phyloP scores from a whole-genome alignment of 2,113 vertebrate genomes.

The Macrotus californicus region DNA sequence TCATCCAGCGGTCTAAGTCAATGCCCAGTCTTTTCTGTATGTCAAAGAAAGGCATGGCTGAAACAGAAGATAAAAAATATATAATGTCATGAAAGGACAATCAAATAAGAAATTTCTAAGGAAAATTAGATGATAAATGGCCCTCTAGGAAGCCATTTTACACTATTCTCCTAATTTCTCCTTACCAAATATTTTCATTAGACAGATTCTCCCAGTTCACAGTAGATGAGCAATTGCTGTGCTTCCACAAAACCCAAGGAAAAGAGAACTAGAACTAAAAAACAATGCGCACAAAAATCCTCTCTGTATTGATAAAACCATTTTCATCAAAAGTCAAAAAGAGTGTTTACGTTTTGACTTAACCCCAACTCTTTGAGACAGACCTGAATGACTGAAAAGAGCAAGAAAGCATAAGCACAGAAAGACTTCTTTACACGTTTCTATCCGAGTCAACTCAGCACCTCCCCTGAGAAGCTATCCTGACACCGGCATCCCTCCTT shows the following conservation, averaged over 20 bases:
- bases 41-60: constrained; percentile 90
- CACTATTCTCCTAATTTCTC: neutral
- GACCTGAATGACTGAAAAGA: neutral
- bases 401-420: neutral
- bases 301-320: neutral
- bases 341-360: constrained; percentile 2
- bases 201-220: neutral
- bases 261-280: neutral
- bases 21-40: constrained; percentile 86
- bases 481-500: neutral
- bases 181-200: constrained; percentile 3
- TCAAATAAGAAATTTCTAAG: neutral
- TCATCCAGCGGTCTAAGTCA: constrained; percentile 84
- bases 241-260: neutral
- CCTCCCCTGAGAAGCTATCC: neutral
- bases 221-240: neutral
- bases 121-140: neutral
- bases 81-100: neutral
- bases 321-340: neutral
- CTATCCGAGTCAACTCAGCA: neutral
- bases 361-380: neutral
- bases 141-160: neutral
- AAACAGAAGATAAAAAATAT: neutral
- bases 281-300: neutral
- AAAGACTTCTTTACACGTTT: neutral